Evolutionary conservation across 1,140 invertebrate genomes (phyloP).

Genomic region (Drosophila mojavensis): DNA sequence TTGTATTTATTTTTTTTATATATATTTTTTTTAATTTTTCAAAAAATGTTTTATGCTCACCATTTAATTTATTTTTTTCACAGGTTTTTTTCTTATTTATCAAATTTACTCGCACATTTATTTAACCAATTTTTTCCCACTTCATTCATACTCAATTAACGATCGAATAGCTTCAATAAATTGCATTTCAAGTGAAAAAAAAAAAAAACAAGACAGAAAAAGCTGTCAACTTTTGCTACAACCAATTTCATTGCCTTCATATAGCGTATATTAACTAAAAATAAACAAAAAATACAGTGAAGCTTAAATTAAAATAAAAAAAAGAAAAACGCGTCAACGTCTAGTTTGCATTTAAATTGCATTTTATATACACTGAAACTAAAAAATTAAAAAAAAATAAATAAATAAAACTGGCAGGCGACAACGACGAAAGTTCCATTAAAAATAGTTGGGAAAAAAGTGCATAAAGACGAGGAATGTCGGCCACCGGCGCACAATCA

Average conservation of each 20-base stretch:
- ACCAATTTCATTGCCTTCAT: conserved; percentile 12
- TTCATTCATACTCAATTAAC: conserved; percentile 24
- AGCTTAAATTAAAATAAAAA: not conserved
- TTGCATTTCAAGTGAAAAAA: not conserved
- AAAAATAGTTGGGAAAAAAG: conserved; percentile 32
- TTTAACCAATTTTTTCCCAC: not conserved
- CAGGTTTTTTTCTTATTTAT: too few species aligned
- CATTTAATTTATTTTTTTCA: too few species aligned
- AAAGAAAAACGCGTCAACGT: conserved; percentile 15
- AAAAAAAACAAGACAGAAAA: not conserved
- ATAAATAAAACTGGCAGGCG: conserved; percentile 13
- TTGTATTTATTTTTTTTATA: too few species aligned
- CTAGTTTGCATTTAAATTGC: conserved; percentile 78
- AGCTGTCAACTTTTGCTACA: conserved; percentile 14
- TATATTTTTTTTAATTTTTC: too few species aligned
- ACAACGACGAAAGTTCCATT: conserved; percentile 39
- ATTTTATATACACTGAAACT: conserved; percentile 46
- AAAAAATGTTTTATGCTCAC: too few species aligned
- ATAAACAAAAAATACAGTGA: not conserved
- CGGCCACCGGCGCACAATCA: conserved; percentile 36
- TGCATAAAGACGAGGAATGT: conserved; percentile 3
- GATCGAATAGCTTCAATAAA: not conserved
- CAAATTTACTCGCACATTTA: too few species aligned
- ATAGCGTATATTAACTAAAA: conserved; percentile 22
- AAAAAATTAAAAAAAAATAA: conserved; percentile 9